Evolutionary conservation across 1,140 invertebrate genomes (phyloP).

Genomic region (Drosophila nasuta): DNA sequence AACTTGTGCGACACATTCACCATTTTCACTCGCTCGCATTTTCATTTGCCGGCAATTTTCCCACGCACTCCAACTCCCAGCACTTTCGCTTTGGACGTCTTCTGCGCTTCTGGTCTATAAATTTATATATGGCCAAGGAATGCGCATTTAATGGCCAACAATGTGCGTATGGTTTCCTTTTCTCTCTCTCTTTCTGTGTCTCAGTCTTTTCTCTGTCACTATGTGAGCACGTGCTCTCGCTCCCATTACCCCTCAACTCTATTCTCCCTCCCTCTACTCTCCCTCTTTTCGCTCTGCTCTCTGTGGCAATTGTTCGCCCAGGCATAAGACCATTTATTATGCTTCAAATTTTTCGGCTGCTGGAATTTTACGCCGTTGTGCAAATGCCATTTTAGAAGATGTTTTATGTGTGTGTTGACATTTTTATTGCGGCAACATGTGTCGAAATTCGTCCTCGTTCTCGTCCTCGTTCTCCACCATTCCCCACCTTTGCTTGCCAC

Average conservation of each 20-base stretch:
- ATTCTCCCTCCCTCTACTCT: neutral
- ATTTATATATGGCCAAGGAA: constrained; percentile 79
- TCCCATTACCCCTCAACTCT: neutral
- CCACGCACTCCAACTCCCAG: constrained; percentile 11
- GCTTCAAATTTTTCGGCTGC: constrained; percentile 77
- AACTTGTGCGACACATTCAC: constrained; percentile 69
- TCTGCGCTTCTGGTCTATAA: constrained; percentile 73
- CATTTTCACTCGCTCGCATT: constrained; percentile 40
- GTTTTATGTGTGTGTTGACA: constrained; percentile 82
- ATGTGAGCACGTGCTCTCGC: constrained; percentile 55
- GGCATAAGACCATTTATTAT: constrained; percentile 74
- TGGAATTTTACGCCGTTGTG: constrained; percentile 59
- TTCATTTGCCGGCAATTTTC: constrained; percentile 12
- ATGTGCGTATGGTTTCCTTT: constrained; percentile 54
- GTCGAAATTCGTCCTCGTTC: constrained; percentile 60
- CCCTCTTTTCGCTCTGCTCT: constrained; percentile 9
- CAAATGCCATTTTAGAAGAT: constrained; percentile 83
- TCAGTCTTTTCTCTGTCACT: neutral
- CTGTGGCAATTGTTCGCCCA: constrained; percentile 44
- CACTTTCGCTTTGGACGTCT: constrained; percentile 68
- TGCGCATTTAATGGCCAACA: constrained; percentile 82
- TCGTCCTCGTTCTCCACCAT: neutral
- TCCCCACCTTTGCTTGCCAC: neutral
- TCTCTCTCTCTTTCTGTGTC: neutral
- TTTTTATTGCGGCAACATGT: constrained; percentile 83